Percentiles rank a stretch among this genome's conserved stretches.
Evolutionary conservation across 2,797 vertebrate genomes (phyloP).

Genomic region (Pseudomugil tenellus): DNA sequence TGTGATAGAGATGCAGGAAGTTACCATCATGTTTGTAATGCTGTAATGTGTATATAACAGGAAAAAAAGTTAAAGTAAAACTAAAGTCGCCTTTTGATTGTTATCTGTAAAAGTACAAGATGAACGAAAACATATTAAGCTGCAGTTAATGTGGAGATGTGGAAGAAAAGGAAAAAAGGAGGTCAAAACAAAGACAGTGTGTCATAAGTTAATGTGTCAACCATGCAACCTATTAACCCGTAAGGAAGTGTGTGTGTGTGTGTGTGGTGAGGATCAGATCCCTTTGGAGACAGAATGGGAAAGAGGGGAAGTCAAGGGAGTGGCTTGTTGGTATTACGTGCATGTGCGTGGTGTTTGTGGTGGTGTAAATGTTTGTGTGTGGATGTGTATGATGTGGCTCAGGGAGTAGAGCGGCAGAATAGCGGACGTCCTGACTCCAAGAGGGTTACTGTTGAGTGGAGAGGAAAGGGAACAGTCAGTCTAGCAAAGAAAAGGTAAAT

Average conservation of each 20-base stretch:
- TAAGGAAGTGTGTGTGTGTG: conserved; percentile 20
- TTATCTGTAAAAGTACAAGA: not conserved
- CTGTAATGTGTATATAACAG: conserved; percentile 36
- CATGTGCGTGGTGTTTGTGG: conserved; percentile 51
- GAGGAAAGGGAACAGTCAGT: conserved; percentile 27
- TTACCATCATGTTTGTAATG: conserved; percentile 1
- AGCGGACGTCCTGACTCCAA: conserved; percentile 69
- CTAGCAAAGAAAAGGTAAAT: conserved; percentile 65
- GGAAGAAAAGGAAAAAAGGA: conserved; percentile 2
- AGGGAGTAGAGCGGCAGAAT: conserved; percentile 63
- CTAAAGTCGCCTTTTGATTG: not conserved
- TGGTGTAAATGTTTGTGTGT: conserved; percentile 44
- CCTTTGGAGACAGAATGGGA: conserved; percentile 68
- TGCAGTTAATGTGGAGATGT: not conserved
- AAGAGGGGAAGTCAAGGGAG: conserved; percentile 76
- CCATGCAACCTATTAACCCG: conserved; percentile 64
- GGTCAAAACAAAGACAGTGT: conserved; percentile 52
- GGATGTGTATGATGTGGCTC: conserved; percentile 73
- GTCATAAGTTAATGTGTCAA: conserved; percentile 74
- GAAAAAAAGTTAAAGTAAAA: conserved; percentile 12
- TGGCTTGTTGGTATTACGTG: conserved; percentile 67
- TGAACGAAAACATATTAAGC: not conserved
- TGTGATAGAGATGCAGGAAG: conserved; percentile 3
- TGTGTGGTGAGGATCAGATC: conserved; percentile 45
- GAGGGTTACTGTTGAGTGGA: conserved; percentile 47